Conservation (phyloP, 2,113 vertebrate genomes). For the Stomatorhinus ivindoensis region DNA sequence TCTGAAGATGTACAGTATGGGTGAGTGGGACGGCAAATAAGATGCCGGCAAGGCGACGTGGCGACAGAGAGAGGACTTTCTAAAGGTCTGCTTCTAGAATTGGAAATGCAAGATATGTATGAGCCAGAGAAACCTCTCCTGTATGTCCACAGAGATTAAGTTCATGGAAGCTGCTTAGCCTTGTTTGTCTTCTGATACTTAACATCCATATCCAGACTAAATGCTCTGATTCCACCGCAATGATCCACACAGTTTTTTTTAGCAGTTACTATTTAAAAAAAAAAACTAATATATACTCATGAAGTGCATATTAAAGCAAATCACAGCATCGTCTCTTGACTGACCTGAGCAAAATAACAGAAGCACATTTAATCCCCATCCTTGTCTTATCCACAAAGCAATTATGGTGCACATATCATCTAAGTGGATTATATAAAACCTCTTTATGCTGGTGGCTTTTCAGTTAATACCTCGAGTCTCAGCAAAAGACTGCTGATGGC, state of each 20-base stretch:
- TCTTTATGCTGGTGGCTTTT: background rate
- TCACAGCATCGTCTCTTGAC: conserved; percentile 15
- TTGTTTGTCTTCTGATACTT: background rate
- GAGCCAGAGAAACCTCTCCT: background rate
- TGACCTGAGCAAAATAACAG: background rate
- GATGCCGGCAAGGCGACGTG: background rate
- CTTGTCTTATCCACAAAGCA: conserved; percentile 7
- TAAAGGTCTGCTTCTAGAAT: background rate
- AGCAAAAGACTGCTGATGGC: background rate
- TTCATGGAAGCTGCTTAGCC: background rate
- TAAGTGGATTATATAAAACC: conserved; percentile 7
- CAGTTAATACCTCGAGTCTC: background rate
- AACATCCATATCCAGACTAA: background rate
- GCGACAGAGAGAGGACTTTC: background rate
- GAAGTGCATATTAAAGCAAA: conserved; percentile 22
- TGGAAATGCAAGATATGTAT: background rate
- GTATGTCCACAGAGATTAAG: background rate
- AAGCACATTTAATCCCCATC: background rate
- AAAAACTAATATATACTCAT: background rate
- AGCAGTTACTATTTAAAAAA: conserved; percentile 1
- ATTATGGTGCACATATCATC: background rate
- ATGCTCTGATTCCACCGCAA: background rate
- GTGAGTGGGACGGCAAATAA: background rate
- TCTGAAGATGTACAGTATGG: background rate
- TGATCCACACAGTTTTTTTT: background rate